These are phyloP conservation scores for Agrenia bidenticulata DNA, from an alignment of 2,888 invertebrate species.

Conservation along the genomic window DNA sequence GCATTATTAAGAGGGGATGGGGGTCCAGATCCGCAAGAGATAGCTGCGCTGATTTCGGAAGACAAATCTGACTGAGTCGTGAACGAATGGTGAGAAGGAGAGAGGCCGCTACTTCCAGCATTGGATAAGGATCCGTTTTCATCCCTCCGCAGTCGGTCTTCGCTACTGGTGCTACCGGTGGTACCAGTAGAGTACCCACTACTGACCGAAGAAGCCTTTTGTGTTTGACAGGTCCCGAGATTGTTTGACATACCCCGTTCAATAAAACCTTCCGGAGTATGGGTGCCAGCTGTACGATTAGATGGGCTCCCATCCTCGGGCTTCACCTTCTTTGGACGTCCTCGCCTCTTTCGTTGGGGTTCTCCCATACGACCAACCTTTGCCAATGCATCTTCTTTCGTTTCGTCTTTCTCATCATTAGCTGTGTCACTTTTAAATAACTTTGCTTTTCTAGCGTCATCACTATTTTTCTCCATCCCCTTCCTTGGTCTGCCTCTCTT, in stretches of 20 bases:
- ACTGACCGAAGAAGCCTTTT: slow-evolving; percentile 52
- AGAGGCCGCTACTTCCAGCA: slow-evolving; percentile 57
- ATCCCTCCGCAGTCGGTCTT: slow-evolving; percentile 47
- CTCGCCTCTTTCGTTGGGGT: slow-evolving; percentile 68
- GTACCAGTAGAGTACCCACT: slow-evolving; percentile 54
- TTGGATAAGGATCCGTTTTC: slow-evolving; percentile 50
- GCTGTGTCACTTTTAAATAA: neutral
- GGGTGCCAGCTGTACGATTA: slow-evolving; percentile 56
- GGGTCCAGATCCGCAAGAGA: slow-evolving; percentile 70
- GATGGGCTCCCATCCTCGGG: slow-evolving; percentile 63
- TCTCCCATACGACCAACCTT: neutral
- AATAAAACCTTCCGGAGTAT: slow-evolving; percentile 45
- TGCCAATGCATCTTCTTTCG: neutral
- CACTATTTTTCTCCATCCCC: slow-evolving; percentile 49
- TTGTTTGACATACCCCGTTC: slow-evolving; percentile 44
- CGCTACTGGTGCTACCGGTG: slow-evolving; percentile 52
- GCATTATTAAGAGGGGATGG: slow-evolving; percentile 63
- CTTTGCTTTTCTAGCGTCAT: slow-evolving; percentile 12
- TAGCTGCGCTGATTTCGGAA: slow-evolving; percentile 75
- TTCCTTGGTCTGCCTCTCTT: slow-evolving; percentile 70
- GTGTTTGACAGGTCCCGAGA: slow-evolving; percentile 48
- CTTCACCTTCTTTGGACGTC: slow-evolving; percentile 84
- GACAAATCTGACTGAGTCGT: slow-evolving; percentile 72
- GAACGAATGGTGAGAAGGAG: slow-evolving; percentile 59
- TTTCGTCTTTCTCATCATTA: slow-evolving; percentile 7